Evolutionary conservation across 2,888 invertebrate genomes (phyloP).

Genomic region (Rosalia funebris): DNA sequence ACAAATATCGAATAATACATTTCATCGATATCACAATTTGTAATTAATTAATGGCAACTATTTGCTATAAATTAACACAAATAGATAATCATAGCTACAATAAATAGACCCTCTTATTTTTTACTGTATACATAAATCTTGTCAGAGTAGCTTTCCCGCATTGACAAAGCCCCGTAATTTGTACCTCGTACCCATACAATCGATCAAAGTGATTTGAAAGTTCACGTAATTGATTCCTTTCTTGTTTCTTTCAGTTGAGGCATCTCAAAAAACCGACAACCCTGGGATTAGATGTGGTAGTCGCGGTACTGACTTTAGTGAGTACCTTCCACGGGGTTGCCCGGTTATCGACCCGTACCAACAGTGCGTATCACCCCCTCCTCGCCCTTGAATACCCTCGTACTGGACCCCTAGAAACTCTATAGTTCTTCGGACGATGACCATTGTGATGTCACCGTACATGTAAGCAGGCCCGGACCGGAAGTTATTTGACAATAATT

Average conservation of each 20-base stretch:
- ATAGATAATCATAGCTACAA: no score
- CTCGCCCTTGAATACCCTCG: constrained; percentile 40
- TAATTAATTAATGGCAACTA: no score
- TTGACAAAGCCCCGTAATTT: no score
- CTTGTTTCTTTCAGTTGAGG: constrained; percentile 20
- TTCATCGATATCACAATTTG: no score
- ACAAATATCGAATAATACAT: no score
- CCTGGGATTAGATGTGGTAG: constrained; percentile 37
- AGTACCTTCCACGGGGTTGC: constrained; percentile 53
- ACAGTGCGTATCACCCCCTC: constrained; percentile 47
- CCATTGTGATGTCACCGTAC: constrained; percentile 54
- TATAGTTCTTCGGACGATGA: constrained; percentile 51
- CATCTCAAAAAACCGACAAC: constrained; percentile 37
- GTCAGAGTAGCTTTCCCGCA: no score
- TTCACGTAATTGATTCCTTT: constrained; percentile 1
- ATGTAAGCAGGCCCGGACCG: constrained; percentile 28
- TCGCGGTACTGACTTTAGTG: constrained; percentile 32
- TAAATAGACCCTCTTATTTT: no score
- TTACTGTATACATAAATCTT: no score
- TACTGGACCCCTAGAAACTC: constrained; percentile 42
- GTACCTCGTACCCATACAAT: not conserved
- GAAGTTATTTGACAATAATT: not conserved
- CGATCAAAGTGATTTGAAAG: not conserved
- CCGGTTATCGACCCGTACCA: constrained; percentile 58
- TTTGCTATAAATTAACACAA: no score